Conservation (phyloP, 2,888 invertebrate genomes). For the Pseudococcus longispinus region DNA sequence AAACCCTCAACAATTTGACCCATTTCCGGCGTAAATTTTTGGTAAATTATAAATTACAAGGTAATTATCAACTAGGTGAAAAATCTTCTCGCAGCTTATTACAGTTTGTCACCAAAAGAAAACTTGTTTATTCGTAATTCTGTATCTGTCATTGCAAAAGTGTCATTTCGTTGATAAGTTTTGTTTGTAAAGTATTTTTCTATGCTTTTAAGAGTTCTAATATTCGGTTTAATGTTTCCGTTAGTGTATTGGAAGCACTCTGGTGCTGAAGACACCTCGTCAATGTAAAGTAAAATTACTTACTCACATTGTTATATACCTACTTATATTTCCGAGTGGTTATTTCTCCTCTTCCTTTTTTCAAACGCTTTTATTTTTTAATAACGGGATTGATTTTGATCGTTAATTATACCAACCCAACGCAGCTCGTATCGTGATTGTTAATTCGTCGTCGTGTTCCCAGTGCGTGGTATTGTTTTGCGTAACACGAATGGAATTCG, state of each 20-base stretch:
- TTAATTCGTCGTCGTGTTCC: background rate
- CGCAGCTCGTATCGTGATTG: background rate
- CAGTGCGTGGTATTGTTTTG: background rate
- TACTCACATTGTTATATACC: background rate
- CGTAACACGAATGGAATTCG: background rate
- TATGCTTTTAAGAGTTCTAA: conserved; percentile 39
- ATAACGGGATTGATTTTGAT: background rate
- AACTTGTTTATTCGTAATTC: conserved; percentile 4
- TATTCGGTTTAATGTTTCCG: conserved; percentile 48
- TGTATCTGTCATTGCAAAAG: conserved; percentile 20
- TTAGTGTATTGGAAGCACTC: background rate
- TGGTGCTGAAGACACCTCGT: conserved; percentile 31
- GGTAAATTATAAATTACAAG: conserved; percentile 30
- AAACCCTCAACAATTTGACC: conserved; percentile 20
- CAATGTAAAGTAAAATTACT: conserved; percentile 48
- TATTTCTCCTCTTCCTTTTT: background rate
- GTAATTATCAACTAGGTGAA: conserved; percentile 48
- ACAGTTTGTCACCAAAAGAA: conserved; percentile 18
- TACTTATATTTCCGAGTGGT: background rate
- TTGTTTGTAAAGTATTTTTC: conserved; percentile 35
- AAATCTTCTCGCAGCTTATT: background rate
- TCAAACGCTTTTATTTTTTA: background rate
- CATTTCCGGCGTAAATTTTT: background rate
- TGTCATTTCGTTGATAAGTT: conserved; percentile 42
- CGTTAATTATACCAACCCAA: background rate